phyloP scores from a whole-genome alignment of 2,797 vertebrate species.

The Tragopan temminckii region DNA sequence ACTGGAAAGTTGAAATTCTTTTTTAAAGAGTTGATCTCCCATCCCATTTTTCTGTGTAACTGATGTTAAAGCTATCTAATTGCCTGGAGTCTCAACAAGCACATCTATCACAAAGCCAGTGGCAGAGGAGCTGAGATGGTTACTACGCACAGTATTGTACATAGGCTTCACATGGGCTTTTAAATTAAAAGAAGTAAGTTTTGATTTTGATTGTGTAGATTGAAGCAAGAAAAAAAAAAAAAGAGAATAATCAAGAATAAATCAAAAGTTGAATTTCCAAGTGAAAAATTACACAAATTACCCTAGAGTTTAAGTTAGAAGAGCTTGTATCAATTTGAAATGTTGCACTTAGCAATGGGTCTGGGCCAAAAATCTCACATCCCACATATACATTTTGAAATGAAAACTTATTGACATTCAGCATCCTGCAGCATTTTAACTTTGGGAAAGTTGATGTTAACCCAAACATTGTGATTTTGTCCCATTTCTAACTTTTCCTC shows the following conservation, averaged over 20 bases:
- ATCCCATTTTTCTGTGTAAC: not conserved
- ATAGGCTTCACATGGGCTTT: not conserved
- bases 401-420: not conserved
- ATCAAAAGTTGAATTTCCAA: not conserved
- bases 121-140: not conserved
- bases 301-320: not conserved
- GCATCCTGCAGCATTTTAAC: not conserved
- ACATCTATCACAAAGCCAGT: not conserved
- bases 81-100: fast-evolving
- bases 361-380: not conserved
- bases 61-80: not conserved
- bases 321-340: not conserved
- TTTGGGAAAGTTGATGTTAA: not conserved
- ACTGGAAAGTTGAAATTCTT: not conserved
- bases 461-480: not conserved
- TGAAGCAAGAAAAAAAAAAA: not conserved
- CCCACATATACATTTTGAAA: not conserved
- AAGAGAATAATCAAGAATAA: not conserved
- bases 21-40: not conserved
- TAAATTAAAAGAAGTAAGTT: not conserved
- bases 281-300: not conserved
- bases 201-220: not conserved
- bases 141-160: not conserved
- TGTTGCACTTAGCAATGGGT: not conserved
- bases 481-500: not conserved